A percentile compares a stretch with the other conserved stretches of the same genome.
Evolutionary conservation across 2,888 invertebrate species (phyloP).

Genomic region (Tipula unca): DNA sequence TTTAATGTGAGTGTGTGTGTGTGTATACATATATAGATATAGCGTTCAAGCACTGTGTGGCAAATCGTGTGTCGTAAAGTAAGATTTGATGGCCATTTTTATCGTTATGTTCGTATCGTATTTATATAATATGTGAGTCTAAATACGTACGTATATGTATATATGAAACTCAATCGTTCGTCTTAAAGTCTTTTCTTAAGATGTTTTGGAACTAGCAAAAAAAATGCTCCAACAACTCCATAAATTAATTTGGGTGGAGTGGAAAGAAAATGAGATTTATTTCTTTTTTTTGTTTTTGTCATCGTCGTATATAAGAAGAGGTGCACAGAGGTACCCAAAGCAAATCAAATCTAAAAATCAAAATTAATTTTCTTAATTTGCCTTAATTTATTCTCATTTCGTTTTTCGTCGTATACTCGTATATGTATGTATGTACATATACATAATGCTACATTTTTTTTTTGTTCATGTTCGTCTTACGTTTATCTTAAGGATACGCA

Average conservation of each 20-base stretch:
- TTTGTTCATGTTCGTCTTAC: background rate
- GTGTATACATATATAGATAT: too few species aligned
- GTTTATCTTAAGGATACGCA: background rate
- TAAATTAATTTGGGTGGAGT: background rate
- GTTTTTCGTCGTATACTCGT: background rate
- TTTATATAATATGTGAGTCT: too few species aligned
- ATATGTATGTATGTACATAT: background rate
- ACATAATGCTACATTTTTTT: background rate
- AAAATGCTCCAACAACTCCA: background rate
- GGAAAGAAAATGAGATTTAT: background rate
- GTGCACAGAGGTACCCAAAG: background rate
- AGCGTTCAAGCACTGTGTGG: background rate
- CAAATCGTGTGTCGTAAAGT: background rate
- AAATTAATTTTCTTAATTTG: conserved; percentile 15
- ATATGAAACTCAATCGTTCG: background rate
- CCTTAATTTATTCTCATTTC: conserved; percentile 16
- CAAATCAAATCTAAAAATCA: conserved; percentile 4
- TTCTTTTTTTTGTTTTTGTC: background rate
- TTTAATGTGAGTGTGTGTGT: background rate
- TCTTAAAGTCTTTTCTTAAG: background rate
- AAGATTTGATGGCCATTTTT: background rate
- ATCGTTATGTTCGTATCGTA: background rate
- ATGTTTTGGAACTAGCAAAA: background rate
- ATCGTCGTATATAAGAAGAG: background rate
- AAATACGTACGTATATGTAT: background rate